These are phyloP conservation scores for Polia nebulosa DNA, from an alignment of 2,888 invertebrate genomes.

Conservation along the genomic window DNA sequence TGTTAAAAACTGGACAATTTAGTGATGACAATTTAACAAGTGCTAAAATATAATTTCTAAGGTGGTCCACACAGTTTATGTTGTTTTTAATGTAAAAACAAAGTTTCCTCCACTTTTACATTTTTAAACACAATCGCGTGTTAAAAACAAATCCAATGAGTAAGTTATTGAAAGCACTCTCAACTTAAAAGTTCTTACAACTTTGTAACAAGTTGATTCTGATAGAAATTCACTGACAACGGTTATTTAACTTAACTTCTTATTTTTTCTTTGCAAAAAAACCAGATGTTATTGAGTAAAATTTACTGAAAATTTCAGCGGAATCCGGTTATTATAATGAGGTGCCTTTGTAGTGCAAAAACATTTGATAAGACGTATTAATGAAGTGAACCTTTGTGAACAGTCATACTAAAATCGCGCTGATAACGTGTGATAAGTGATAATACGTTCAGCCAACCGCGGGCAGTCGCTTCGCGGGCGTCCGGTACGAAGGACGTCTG, in stretches of 20 bases:
- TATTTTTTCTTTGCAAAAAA: constrained; percentile 15
- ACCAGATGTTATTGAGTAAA: constrained; percentile 3
- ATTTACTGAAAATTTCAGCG: constrained; percentile 26
- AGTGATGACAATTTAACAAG: too few relatives aligned
- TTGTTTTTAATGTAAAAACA: not conserved
- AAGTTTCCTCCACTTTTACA: not conserved
- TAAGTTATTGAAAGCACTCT: constrained; percentile 46
- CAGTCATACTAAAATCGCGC: constrained; percentile 70
- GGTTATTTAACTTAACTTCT: constrained; percentile 29
- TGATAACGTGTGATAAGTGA: constrained; percentile 78
- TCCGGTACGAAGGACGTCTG: constrained; percentile 81
- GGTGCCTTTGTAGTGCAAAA: constrained; percentile 52
- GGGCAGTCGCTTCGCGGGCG: constrained; percentile 83
- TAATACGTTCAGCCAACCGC: constrained; percentile 69
- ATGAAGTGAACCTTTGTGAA: constrained; percentile 71
- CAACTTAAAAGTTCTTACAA: constrained; percentile 44
- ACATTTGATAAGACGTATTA: constrained; percentile 64
- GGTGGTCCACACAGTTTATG: too few relatives aligned
- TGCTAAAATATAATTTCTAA: too few relatives aligned
- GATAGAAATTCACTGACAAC: constrained; percentile 26
- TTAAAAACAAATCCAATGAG: constrained; percentile 45
- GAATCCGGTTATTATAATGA: constrained; percentile 57
- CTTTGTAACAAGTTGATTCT: constrained; percentile 36
- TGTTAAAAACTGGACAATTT: not conserved
- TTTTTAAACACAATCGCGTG: constrained; percentile 47